A percentile compares a stretch with the other conserved stretches of the same genome.
phyloP scores from a whole-genome alignment of 2,113 vertebrate species.

The Axis porcinus region DNA sequence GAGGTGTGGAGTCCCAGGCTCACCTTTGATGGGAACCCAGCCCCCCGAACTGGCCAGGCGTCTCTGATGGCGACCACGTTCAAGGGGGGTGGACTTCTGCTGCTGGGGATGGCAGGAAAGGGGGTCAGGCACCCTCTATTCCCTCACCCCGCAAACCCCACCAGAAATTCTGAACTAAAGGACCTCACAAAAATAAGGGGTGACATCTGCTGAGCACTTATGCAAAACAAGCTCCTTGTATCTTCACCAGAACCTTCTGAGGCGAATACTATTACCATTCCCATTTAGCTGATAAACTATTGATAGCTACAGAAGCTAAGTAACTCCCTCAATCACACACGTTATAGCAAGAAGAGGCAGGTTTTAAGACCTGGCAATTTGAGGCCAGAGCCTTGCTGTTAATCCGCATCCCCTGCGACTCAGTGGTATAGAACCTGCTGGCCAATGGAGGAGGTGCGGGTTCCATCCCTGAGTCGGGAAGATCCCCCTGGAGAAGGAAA shows the following conservation, averaged over 20 bases:
- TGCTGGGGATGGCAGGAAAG: neutral
- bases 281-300: neutral
- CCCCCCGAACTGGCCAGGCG: conserved; percentile 1
- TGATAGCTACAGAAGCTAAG: neutral
- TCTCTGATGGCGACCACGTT: conserved; percentile 11
- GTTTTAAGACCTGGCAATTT: neutral
- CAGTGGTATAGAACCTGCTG: neutral
- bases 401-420: neutral
- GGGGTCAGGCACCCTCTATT: neutral
- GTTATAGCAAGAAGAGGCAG: no score
- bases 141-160: neutral
- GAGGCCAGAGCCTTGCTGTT: neutral
- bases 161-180: neutral
- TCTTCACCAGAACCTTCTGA: neutral
- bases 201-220: neutral
- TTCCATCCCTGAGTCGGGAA: neutral
- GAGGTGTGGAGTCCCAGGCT: neutral
- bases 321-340: neutral
- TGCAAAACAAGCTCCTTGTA: neutral
- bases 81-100: conserved; percentile 30
- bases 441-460: neutral
- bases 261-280: neutral
- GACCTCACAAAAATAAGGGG: neutral
- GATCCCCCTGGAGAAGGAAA: neutral
- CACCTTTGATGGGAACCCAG: conserved; percentile 69